These are phyloP conservation scores for Antheraea assamensis DNA, from an alignment of 2,888 invertebrate species.

Conservation along the genomic window DNA sequence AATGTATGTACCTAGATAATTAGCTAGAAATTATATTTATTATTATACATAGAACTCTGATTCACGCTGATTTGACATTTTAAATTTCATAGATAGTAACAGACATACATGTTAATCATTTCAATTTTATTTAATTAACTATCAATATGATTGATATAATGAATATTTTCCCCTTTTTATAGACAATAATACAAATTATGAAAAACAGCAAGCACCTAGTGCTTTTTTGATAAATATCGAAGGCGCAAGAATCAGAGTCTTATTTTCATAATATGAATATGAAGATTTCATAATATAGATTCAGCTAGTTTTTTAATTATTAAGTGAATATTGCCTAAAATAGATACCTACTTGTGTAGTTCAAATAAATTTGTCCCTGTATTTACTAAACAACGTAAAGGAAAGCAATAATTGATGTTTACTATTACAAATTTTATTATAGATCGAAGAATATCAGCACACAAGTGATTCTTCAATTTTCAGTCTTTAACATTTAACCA, in stretches of 20 bases:
- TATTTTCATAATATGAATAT: neutral
- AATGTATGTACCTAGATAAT: neutral
- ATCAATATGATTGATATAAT: neutral
- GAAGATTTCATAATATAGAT: neutral
- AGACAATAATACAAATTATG: neutral
- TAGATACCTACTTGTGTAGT: neutral
- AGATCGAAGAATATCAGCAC: neutral
- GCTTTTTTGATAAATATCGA: constrained; percentile 4
- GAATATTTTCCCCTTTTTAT: neutral
- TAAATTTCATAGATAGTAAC: neutral
- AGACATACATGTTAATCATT: neutral
- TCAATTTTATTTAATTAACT: neutral
- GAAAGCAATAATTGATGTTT: constrained; percentile 12
- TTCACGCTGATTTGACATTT: neutral
- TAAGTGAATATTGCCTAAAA: constrained; percentile 4
- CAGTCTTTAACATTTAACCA: neutral
- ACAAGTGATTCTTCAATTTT: neutral
- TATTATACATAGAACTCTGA: neutral
- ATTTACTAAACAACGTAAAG: neutral
- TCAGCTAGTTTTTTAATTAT: neutral
- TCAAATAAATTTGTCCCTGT: neutral
- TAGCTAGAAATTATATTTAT: constrained; percentile 3
- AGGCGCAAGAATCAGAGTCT: neutral
- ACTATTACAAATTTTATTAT: neutral
- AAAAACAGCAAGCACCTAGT: neutral